phyloP scores from a whole-genome alignment of 2,888 invertebrate species.

The Rhagonycha fulva region DNA sequence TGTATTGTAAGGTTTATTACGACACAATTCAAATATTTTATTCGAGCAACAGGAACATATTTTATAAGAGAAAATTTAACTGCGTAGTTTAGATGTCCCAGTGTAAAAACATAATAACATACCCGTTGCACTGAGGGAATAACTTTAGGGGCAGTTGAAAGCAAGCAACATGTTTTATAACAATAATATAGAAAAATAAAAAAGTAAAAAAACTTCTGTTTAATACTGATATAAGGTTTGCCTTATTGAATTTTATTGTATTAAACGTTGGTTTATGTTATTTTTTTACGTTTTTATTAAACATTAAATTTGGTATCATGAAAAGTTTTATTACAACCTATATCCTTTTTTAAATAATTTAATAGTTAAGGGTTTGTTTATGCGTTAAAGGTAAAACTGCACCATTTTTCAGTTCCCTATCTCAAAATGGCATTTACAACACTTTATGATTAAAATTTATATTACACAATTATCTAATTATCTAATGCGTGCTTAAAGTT shows the following conservation, averaged over 20 bases:
- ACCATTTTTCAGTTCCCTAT: no score
- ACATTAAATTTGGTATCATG: not conserved
- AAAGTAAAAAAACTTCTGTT: constrained; percentile 1
- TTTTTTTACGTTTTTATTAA: not conserved
- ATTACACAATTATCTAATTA: not conserved
- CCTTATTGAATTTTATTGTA: not conserved
- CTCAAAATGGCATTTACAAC: no score
- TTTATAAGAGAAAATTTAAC: constrained; percentile 20
- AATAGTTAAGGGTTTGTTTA: not conserved
- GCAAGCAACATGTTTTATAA: constrained; percentile 24
- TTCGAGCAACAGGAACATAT: constrained; percentile 17
- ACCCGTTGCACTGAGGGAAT: constrained; percentile 13
- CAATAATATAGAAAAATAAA: constrained; percentile 13
- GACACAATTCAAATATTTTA: constrained; percentile 14
- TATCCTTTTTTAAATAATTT: not conserved
- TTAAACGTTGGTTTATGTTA: not conserved
- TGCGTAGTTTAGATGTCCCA: constrained; percentile 13
- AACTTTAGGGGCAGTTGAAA: constrained; percentile 13
- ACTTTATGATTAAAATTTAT: not conserved
- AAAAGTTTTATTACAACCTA: not conserved
- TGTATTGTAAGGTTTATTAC: not conserved
- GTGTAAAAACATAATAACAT: constrained; percentile 16
- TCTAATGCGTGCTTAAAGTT: not conserved
- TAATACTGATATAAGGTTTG: not conserved
- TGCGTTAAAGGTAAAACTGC: not conserved